Conservation (phyloP, 2,113 vertebrate genomes). For the Ptilonorhynchus violaceus region DNA sequence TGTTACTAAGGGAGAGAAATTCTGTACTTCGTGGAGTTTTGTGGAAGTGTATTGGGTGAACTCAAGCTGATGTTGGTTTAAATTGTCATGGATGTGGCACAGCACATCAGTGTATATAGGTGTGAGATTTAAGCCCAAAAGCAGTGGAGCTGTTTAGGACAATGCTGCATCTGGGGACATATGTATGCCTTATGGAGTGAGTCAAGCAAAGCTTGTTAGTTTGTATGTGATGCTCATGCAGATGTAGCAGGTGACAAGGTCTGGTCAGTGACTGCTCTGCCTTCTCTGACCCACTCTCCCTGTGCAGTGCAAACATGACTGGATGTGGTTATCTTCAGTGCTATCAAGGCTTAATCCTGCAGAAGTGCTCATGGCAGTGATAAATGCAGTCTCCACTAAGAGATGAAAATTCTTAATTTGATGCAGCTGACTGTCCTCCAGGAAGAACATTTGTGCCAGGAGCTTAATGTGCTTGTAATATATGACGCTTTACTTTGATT, state of each 20-base stretch:
- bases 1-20: not conserved
- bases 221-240: not conserved
- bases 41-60: not conserved
- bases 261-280: not conserved
- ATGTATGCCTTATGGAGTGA: not conserved
- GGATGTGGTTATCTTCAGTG: not conserved
- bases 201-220: not conserved
- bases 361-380: not conserved
- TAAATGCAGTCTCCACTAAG: not conserved
- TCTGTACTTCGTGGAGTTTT: not conserved
- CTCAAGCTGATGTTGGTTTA: not conserved
- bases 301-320: not conserved
- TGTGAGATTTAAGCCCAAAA: not conserved
- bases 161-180: not conserved
- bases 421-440: not conserved
- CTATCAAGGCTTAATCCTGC: not conserved
- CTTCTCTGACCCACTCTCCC: not conserved
- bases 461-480: not conserved
- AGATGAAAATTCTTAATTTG: not conserved
- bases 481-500: not conserved
- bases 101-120: accelerated
- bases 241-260: not conserved
- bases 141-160: not conserved
- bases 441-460: not conserved
- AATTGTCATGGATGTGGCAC: not conserved